Evolutionary conservation across 2,113 vertebrate genomes (phyloP).

Genomic region (Anhinga anhinga): DNA sequence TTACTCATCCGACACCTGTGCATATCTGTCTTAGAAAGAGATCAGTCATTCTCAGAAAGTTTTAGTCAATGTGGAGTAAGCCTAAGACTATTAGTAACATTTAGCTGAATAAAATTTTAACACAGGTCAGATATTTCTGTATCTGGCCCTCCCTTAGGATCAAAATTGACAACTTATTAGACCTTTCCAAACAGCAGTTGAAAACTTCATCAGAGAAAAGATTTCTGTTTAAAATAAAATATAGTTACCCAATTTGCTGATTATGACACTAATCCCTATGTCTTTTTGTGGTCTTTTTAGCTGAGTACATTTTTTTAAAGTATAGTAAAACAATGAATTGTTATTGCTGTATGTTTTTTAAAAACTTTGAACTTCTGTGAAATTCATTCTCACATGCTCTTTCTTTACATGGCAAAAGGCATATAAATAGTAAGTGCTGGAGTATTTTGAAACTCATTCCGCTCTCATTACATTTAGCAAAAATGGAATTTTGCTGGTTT

Average conservation of each 20-base stretch:
- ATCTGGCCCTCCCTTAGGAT: background rate
- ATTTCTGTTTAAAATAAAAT: background rate
- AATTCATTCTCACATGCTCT: background rate
- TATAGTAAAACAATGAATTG: background rate
- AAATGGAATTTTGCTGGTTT: background rate
- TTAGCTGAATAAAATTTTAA: background rate
- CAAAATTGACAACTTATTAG: background rate
- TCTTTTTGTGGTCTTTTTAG: background rate
- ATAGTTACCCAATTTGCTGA: background rate
- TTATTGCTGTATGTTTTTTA: background rate
- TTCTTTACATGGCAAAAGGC: background rate
- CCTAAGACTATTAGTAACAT: background rate
- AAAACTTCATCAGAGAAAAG: background rate
- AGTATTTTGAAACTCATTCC: background rate
- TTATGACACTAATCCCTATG: background rate
- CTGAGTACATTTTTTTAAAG: background rate
- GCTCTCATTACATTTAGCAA: background rate
- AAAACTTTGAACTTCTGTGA: background rate
- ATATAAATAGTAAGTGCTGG: background rate
- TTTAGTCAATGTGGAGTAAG: background rate
- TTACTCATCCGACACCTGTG: background rate
- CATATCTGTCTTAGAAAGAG: background rate
- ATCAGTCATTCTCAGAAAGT: background rate
- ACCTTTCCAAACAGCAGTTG: background rate
- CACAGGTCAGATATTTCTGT: background rate